Evolutionary conservation across 2,888 invertebrate species (phyloP), one percentile per base, ranked within the genome.

Genomic region (Doris montereyensis): DNA sequence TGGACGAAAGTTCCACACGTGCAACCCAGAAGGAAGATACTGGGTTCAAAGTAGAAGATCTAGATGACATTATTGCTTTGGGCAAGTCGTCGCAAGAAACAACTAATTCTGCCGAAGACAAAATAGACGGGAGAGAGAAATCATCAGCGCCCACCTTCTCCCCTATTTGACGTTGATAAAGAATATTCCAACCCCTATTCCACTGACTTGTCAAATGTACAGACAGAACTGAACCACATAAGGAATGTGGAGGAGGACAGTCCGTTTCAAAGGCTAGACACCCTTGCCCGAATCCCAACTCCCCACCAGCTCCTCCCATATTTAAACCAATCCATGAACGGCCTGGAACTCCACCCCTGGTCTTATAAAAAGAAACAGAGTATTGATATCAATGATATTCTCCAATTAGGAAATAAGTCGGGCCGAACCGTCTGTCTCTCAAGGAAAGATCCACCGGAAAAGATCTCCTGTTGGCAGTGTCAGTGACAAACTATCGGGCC

Each of bases 321-420:
- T 13, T 57, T 24, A 60, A 62, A 17, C 62, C 60, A 17, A 62
- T 8, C 10, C 62, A 62, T 41, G 32, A 58, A 30, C 34, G 77
- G 8, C 28, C 81, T 1, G 79, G 79, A 0, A 81, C 81, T 24
- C 81, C 81, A 1, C 79, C 79, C 81, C 79, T 0, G 81, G 77
- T 8, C 24, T 35, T 13, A 76, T 71, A 30, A 76, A 0, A 57
- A 60, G 2, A 26, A 68, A 4, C 1, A 32, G 13, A 24, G 34
- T 0, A 2, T 76, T 2, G 52, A 79, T 28, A 79, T 79, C 62
- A 76, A 79, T 35, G 79, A 79, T 35, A 76, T 79, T 8, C n/a
- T 79, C 4, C 32, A 41, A 1, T 24, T 79, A 10, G 57, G 76
- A 26, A 5, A 60, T 30, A 2, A n/a, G 28, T 24, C 21, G 35